These are phyloP conservation scores for Alca torda DNA, from an alignment of 2,797 vertebrate species.

Conservation along the genomic window DNA sequence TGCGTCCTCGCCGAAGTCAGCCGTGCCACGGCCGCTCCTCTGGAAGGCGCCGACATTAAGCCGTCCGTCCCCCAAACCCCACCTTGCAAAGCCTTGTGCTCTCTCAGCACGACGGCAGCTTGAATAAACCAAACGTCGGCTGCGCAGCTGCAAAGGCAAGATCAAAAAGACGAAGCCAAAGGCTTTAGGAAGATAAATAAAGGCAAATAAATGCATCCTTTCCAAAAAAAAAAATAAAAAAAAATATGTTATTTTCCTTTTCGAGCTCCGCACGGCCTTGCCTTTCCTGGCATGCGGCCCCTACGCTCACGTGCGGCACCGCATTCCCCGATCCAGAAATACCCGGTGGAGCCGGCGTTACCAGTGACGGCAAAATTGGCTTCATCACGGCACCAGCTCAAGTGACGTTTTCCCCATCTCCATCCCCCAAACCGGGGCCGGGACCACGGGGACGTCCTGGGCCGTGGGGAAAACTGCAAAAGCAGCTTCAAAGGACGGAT, in stretches of 20 bases:
- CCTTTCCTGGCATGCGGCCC: not conserved
- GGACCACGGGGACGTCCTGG: not conserved
- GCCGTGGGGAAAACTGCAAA: not conserved
- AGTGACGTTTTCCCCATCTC: not conserved
- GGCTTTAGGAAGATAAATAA: slow-evolving; percentile 21
- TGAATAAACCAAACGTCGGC: not conserved
- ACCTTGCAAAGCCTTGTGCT: not conserved
- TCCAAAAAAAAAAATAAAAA: not conserved
- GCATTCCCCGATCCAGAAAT: not conserved
- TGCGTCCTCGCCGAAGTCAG: not conserved
- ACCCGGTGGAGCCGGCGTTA: not conserved
- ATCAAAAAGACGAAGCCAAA: slow-evolving; percentile 1
- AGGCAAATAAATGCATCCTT: slow-evolving; percentile 18
- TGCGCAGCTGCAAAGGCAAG: not conserved
- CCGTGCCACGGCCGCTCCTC: not conserved
- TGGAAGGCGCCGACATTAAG: not conserved
- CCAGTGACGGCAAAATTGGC: not conserved
- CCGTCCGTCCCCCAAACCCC: not conserved
- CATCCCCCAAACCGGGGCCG: not conserved
- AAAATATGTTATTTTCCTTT: not conserved
- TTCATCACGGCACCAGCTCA: not conserved
- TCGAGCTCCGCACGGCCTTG: not conserved
- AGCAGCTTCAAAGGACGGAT: not conserved
- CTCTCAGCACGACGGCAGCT: not conserved
- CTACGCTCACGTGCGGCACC: not conserved